phyloP scores from a whole-genome alignment of 2,888 invertebrate species.

The Diplazon laetatorius region DNA sequence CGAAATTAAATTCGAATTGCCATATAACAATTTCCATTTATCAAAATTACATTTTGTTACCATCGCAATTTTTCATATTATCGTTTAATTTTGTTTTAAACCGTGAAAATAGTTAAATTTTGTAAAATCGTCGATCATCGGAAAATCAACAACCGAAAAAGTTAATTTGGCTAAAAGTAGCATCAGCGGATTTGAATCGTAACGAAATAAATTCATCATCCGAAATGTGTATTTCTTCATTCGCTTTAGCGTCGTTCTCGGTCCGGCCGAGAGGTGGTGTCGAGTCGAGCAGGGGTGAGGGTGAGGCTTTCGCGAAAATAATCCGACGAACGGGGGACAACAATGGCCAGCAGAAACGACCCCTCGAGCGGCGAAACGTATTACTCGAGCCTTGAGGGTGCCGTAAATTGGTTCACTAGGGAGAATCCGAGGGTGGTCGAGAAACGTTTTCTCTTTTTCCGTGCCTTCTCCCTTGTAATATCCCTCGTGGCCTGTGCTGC shows the following conservation, averaged over 20 bases:
- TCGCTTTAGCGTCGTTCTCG: slow-evolving; percentile 4
- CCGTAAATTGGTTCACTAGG: slow-evolving; percentile 79
- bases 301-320: slow-evolving; percentile 66
- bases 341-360: slow-evolving; percentile 76
- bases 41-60: too few relatives aligned
- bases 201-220: slow-evolving; percentile 17
- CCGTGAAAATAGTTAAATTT: too few relatives aligned
- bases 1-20: too few relatives aligned
- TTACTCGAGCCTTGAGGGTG: slow-evolving; percentile 74
- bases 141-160: background rate
- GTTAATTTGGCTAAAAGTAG: background rate
- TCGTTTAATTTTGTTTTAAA: too few relatives aligned
- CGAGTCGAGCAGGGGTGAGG: background rate
- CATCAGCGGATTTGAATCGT: background rate
- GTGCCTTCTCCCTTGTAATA: slow-evolving; percentile 19
- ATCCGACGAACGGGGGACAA: slow-evolving; percentile 69
- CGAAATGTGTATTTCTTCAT: background rate
- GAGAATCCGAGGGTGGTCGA: slow-evolving; percentile 35
- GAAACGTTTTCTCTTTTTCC: slow-evolving; percentile 52
- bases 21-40: too few relatives aligned
- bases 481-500: slow-evolving; percentile 47
- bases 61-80: background rate
- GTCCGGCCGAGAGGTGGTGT: background rate
- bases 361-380: slow-evolving; percentile 71
- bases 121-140: background rate